These are phyloP conservation scores for Coptodon rendalli DNA, from an alignment of 2,113 vertebrate species.

Conservation along the genomic window DNA sequence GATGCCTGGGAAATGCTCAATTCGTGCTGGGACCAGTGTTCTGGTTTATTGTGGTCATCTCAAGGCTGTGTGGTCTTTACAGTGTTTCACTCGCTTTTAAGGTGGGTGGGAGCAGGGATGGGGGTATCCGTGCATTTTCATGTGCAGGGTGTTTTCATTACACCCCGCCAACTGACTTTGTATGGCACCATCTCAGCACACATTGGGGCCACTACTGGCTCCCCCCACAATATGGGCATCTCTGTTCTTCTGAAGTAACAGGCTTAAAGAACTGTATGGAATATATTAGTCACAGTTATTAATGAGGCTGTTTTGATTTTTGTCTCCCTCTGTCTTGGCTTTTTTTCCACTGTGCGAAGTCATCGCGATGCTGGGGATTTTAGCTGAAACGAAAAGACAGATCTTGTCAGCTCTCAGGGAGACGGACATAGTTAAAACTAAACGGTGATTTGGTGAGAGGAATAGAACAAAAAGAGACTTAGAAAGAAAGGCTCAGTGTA, in stretches of 20 bases:
- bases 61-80: constrained; percentile 55
- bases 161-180: constrained; percentile 34
- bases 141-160: constrained; percentile 48
- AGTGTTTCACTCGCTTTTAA: constrained; percentile 30
- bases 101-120: neutral
- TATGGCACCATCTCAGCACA: constrained; percentile 43
- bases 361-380: constrained; percentile 20
- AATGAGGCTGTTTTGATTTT: constrained; percentile 58
- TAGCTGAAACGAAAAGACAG: constrained; percentile 15
- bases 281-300: constrained; percentile 69
- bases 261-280: constrained; percentile 57
- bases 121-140: constrained; percentile 24
- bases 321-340: constrained; percentile 26
- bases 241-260: constrained; percentile 28
- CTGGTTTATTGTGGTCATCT: constrained; percentile 53
- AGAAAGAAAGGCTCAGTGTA: neutral
- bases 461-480: neutral
- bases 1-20: constrained; percentile 50
- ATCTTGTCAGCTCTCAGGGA: neutral
- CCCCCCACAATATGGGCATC: neutral
- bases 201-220: constrained; percentile 29
- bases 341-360: constrained; percentile 22
- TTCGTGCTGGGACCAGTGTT: constrained; percentile 59
- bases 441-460: neutral
- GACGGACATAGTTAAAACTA: neutral